Base-by-base conservation (phyloP, 2,888 invertebrate genomes). In the Drosophila leonis region DNA sequence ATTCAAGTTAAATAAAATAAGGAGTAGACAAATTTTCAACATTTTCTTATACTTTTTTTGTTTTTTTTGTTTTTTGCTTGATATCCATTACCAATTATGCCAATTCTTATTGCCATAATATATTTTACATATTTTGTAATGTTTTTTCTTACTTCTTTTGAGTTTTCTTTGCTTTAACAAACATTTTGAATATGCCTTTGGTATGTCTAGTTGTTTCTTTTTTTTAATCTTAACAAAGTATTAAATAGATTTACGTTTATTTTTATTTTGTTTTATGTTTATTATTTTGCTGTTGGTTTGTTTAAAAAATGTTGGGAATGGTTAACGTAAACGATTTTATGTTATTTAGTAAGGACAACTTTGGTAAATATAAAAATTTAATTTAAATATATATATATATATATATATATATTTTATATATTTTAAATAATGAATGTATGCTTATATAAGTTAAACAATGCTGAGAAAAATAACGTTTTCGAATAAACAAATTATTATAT, bases 271-370 rank as follows among this genome's bases (percentile, higher is more conserved):
- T 51, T 7, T 61, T 27, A 13, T 9, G 15, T 20, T 41, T 49
- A 48, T 69, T 60, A 12, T 37, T 54, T 51, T 68, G 35, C 60
- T 67, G 41, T 20, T 60, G 54, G 18, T 61, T 76, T 78, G 60
- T 68, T 77, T 71, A 82, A 89, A 84, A 89, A 89, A 75, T 74
- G 69, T 77, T 64, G 81, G 78, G 68, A 78, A 65, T 65, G 56
- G 72, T 87, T 78, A 89, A 89, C 79, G 54, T 77, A 83, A 80
- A 72, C 65, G 67, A 66, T 55, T 68, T 57, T 65, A 69, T 42
- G 51, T 72, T 75, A 83, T 87, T 91, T 88, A 91, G 86, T 92
- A 92, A 92, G 90, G 92, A 92, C 92, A 92, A 92, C 92, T 92
- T 92, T 92, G 92, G 93, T 92, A 91, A 91, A 75, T 71, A 65